Evolutionary conservation across 2,113 vertebrate species (phyloP).

Genomic region (Ptilonorhynchus violaceus): DNA sequence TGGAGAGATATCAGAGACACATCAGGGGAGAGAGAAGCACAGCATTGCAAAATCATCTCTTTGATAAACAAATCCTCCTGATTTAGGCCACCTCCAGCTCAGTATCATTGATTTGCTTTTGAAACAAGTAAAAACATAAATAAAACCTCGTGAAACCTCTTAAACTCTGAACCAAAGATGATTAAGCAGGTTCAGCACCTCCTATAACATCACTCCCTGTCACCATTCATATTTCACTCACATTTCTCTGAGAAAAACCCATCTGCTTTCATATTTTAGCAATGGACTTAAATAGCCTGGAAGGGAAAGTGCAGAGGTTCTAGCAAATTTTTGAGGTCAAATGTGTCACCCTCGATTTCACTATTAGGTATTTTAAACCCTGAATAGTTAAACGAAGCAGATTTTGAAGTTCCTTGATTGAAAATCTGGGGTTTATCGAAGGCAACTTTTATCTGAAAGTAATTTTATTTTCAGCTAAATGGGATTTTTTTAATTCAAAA

Average conservation of each 20-base stretch:
- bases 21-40: not conserved
- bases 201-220: slow-evolving; percentile 1
- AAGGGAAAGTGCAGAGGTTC: not conserved
- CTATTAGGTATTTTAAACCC: not conserved
- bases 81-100: not conserved
- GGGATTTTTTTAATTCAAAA: not conserved
- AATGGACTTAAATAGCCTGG: not conserved
- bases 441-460: not conserved
- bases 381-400: not conserved
- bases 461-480: not conserved
- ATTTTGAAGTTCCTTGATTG: not conserved
- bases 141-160: not conserved
- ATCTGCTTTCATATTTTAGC: not conserved
- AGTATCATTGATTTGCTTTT: not conserved
- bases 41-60: not conserved
- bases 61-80: not conserved
- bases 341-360: not conserved
- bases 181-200: slow-evolving; percentile 34
- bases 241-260: not conserved
- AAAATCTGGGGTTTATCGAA: not conserved
- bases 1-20: not conserved
- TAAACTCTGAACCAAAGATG: not conserved
- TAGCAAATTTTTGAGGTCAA: not conserved
- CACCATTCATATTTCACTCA: slow-evolving; percentile 13
- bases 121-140: not conserved